Evolutionary conservation across 2,113 vertebrate genomes (phyloP).

Genomic region (Lagopus muta): DNA sequence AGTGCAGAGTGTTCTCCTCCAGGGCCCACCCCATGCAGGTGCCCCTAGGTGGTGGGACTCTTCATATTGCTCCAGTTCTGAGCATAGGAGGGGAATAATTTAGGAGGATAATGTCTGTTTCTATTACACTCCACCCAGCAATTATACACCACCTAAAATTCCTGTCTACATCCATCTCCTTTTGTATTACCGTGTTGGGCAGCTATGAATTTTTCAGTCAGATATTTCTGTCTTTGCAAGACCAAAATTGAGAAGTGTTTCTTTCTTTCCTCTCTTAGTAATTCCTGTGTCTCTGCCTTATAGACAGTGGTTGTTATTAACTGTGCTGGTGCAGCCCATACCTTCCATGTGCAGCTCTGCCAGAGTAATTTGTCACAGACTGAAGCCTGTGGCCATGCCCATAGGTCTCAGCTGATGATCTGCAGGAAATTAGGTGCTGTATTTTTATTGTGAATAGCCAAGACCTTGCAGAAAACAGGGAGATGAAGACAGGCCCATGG

Average conservation of each 20-base stretch:
- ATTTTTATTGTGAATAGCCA: background rate
- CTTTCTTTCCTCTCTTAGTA: background rate
- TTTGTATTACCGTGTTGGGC: background rate
- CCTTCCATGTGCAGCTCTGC: background rate
- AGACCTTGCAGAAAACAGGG: slow-evolving; percentile 22
- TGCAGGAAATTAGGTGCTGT: background rate
- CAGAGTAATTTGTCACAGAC: background rate
- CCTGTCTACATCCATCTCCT: background rate
- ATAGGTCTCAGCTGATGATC: background rate
- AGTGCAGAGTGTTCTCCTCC: accelerated
- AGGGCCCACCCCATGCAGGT: background rate
- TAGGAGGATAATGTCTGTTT: background rate
- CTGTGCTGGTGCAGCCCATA: background rate
- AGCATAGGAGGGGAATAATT: background rate
- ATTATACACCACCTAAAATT: background rate
- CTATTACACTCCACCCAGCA: no score
- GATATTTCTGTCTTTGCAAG: background rate
- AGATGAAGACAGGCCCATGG: background rate
- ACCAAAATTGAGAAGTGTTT: background rate
- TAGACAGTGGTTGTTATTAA: background rate
- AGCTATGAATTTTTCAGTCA: background rate
- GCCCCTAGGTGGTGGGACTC: no score
- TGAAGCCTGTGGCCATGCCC: background rate
- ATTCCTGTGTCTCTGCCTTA: background rate
- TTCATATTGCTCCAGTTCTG: no score